Base-by-base conservation (phyloP, 1,140 invertebrate species). In the Drosophila sulfurigaster region DNA sequence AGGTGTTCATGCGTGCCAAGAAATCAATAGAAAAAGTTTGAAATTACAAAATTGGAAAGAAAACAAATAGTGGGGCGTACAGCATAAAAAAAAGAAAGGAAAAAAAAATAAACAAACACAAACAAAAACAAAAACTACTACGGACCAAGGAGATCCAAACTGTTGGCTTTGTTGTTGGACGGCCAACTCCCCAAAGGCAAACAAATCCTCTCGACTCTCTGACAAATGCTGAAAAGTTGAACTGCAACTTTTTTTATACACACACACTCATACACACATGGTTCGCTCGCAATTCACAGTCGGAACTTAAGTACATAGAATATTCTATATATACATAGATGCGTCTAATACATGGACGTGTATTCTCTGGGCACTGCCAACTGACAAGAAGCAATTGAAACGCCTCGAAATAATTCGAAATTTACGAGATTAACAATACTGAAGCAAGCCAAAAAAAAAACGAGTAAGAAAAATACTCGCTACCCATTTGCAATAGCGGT, bases 41-140 rank as follows among this genome's bases (percentile, higher is more conserved):
- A 88, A 88, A 88, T 88, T 88, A 88, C 85, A 88, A 89, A 88
- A 88, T 88, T 88, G 83, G 85, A 88, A 88, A 88, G 83, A 88
- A 88, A 88, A 88, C 83, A 88, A 88, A 89, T 89, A 88, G 83
- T 89, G 83, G 78, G 78, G 67, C 74, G 70, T 74, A 72, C 77
- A 80, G 20, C 20, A 25, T 25, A 25, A 25, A 25, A 25, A 25
- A 25, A 25, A 25, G 3, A 4, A 25, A 25, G 3, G 3, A 25
- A 25, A 64, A 87, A 87, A 77, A 87, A 74, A 83, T 62, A 72
- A 57, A 72, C 62, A 65, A 59, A 73, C 20, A 75, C 68, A 67
- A 43, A 46, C 52, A 57, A 56, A 60, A 71, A 45, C 46, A 59
- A 66, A 54, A 67, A 51, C 51, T 63, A 64, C 38, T 57, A 60